phyloP scores from a whole-genome alignment of 2,888 invertebrate species.

The Perizoma affinitatum region DNA sequence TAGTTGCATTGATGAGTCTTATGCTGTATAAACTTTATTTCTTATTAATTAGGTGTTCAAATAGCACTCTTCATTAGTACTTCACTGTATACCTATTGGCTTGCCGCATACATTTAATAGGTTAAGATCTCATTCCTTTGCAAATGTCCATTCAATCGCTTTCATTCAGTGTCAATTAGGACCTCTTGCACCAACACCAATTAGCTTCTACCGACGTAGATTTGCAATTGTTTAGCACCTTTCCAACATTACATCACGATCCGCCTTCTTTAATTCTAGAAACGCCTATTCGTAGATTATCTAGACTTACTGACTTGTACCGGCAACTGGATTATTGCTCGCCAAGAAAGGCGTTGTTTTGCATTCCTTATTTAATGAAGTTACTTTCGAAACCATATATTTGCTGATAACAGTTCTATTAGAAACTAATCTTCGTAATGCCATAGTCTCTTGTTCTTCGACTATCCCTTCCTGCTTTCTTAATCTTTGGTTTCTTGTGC shows the following conservation, averaged over 20 bases:
- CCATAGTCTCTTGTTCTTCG: conserved; percentile 10
- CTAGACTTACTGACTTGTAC: conserved; percentile 16
- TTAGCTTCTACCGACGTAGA: conserved; percentile 44
- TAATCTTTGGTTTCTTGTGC: neutral
- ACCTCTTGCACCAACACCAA: conserved; percentile 51
- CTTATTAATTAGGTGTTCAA: too few relatives aligned
- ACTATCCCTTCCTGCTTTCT: conserved; percentile 14
- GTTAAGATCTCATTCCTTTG: neutral
- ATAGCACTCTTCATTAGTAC: too few relatives aligned
- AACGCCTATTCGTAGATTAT: conserved; percentile 22
- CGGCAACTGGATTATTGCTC: conserved; percentile 24
- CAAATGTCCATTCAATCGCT: conserved; percentile 25
- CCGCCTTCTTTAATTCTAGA: conserved; percentile 23
- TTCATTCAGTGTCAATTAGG: conserved; percentile 50
- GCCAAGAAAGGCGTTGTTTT: conserved; percentile 32
- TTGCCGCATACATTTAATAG: too few relatives aligned
- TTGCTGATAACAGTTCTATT: conserved; percentile 31
- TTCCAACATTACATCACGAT: conserved; percentile 14
- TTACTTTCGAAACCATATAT: conserved; percentile 27
- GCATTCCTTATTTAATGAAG: conserved; percentile 37
- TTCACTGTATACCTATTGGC: too few relatives aligned
- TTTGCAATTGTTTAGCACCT: conserved; percentile 32
- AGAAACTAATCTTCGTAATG: conserved; percentile 27
- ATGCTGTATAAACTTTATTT: conserved; percentile 1
- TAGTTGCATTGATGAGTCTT: conserved; percentile 7